These are phyloP conservation scores for Plebejus melissa DNA, from an alignment of 2,888 invertebrate genomes.

Conservation along the genomic window DNA sequence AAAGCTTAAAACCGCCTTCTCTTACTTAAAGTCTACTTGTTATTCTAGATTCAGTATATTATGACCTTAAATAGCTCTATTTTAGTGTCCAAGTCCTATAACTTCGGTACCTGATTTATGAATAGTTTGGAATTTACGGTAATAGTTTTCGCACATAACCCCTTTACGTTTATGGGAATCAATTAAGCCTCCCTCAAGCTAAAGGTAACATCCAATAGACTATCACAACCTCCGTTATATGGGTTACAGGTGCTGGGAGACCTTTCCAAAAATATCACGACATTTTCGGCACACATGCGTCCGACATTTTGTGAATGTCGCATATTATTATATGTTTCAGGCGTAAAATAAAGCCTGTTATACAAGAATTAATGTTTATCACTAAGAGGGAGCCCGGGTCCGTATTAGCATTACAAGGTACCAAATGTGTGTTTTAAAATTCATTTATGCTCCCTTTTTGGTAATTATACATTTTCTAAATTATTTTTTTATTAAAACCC, in stretches of 20 bases:
- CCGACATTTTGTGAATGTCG: constrained; percentile 44
- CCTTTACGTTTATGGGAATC: constrained; percentile 13
- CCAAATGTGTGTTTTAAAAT: constrained; percentile 24
- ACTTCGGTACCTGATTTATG: neutral
- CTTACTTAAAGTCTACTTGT: neutral
- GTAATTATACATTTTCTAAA: constrained; percentile 24
- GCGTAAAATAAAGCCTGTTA: constrained; percentile 7
- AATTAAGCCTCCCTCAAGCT: constrained; percentile 4
- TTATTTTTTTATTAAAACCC: constrained; percentile 15
- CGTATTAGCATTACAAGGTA: constrained; percentile 24
- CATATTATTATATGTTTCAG: constrained; percentile 36
- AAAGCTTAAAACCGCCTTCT: neutral
- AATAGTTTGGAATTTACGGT: constrained; percentile 11
- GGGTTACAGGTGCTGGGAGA: constrained; percentile 37
- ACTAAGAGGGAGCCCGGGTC: constrained; percentile 11
- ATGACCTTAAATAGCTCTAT: neutral
- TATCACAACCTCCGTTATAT: constrained; percentile 31
- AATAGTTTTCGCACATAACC: constrained; percentile 14
- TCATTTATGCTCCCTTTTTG: constrained; percentile 13
- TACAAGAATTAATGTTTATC: constrained; percentile 22
- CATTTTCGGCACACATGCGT: constrained; percentile 42
- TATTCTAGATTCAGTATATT: neutral
- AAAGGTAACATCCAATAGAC: constrained; percentile 29
- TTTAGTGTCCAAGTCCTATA: neutral
- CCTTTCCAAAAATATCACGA: constrained; percentile 43